phyloP scores from a whole-genome alignment of 2,888 invertebrate genomes.

The Odontocerum albicorne region DNA sequence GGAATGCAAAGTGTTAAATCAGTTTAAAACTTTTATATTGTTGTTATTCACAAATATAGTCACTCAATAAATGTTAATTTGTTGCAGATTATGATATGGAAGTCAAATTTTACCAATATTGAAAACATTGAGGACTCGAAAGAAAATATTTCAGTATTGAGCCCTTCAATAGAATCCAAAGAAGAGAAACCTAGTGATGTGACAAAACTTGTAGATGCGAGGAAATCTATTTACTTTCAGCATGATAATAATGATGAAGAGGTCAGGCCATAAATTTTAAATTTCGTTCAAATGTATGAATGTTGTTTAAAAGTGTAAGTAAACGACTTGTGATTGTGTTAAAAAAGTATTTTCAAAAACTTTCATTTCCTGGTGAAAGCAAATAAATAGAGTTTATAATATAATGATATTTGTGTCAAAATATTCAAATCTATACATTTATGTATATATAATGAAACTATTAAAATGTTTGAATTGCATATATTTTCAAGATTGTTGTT shows the following conservation, averaged over 20 bases:
- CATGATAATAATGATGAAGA: constrained; percentile 14
- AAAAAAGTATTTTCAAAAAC: not conserved
- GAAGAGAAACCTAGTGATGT: constrained; percentile 4
- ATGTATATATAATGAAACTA: too few species aligned
- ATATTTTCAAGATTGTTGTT: too few species aligned
- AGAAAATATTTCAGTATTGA: constrained; percentile 24
- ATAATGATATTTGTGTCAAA: too few species aligned
- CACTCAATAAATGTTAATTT: too few species aligned
- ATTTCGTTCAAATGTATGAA: too few species aligned
- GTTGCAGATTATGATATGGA: constrained; percentile 58
- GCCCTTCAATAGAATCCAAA: constrained; percentile 1
- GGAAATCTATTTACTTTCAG: constrained; percentile 29
- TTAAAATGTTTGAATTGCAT: not conserved
- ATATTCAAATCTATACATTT: too few species aligned
- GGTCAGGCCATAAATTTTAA: constrained; percentile 12
- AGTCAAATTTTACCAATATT: constrained; percentile 51
- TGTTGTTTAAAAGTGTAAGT: constrained; percentile 2
- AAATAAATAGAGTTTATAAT: too few species aligned
- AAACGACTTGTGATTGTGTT: not conserved
- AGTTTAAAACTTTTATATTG: too few species aligned
- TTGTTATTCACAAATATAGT: too few species aligned
- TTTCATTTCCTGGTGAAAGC: not conserved
- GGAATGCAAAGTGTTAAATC: too few species aligned
- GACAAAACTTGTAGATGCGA: constrained; percentile 29
- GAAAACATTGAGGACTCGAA: constrained; percentile 22